These are phyloP conservation scores for Corticium candelabrum DNA, from an alignment of 37 sponge, comb jelly and placozoan species.

Conservation along the genomic window DNA sequence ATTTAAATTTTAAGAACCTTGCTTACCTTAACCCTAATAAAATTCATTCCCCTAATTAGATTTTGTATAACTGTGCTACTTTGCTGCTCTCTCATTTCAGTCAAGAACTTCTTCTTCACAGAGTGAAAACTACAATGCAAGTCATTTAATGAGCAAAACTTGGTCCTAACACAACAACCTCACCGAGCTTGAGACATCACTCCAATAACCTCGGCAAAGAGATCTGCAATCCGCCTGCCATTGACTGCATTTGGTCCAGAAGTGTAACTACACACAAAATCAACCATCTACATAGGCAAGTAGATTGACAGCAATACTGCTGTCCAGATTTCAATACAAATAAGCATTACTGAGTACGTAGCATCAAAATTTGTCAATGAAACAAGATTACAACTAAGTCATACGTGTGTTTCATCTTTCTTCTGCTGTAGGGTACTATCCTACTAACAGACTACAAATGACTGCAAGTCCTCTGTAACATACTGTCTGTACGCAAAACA, in stretches of 20 bases:
- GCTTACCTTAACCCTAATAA: slow-evolving; percentile 55
- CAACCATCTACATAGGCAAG: no score
- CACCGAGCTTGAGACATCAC: slow-evolving; percentile 78
- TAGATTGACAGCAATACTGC: no score
- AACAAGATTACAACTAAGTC: no score
- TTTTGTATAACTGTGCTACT: slow-evolving; percentile 37
- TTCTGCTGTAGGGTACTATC: no score
- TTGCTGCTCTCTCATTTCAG: slow-evolving; percentile 59
- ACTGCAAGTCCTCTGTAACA: no score
- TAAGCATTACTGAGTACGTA: no score
- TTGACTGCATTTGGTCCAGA: slow-evolving; percentile 61
- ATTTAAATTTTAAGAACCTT: background rate
- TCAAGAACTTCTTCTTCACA: slow-evolving; percentile 61
- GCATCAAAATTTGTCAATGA: background rate
- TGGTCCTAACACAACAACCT: background rate
- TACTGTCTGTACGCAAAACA: no score
- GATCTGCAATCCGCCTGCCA: slow-evolving; percentile 82
- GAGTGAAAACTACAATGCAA: slow-evolving; percentile 71
- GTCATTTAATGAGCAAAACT: no score
- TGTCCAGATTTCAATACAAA: no score
- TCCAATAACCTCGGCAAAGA: slow-evolving; percentile 94
- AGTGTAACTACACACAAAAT: slow-evolving; percentile 19
- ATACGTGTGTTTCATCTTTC: no score
- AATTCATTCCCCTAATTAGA: slow-evolving; percentile 82
- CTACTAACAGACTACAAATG: no score